These are phyloP conservation scores for Aphaenogaster ashmeadi DNA, from an alignment of 1,140 invertebrate species.

Conservation along the genomic window DNA sequence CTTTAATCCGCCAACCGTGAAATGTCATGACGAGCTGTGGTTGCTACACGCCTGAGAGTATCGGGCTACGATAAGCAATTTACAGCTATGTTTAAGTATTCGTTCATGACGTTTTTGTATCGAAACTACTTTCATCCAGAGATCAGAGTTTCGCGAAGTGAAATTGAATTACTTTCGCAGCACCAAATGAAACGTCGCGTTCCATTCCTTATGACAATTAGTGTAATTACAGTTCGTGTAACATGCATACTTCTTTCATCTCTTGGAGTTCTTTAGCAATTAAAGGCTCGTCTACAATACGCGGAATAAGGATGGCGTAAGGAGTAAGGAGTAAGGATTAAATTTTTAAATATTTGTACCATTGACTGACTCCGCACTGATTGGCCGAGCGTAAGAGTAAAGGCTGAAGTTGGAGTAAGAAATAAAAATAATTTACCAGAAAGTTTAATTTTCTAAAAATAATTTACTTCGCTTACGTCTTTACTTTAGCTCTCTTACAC, in stretches of 20 bases:
- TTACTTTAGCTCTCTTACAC: no score
- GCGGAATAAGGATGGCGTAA: no score
- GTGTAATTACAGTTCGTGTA: background rate
- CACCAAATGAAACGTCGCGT: background rate
- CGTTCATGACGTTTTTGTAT: background rate
- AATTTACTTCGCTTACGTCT: no score
- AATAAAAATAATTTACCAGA: no score
- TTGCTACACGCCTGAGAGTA: background rate
- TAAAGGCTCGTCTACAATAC: no score
- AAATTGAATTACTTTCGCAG: slow-evolving; percentile 13
- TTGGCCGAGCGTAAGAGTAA: no score
- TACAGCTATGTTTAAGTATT: background rate
- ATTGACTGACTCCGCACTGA: no score
- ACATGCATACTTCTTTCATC: background rate
- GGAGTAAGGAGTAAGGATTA: no score
- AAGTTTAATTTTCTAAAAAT: no score
- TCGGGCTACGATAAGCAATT: background rate
- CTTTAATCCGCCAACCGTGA: slow-evolving; percentile 31
- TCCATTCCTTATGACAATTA: background rate
- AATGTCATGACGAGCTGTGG: slow-evolving; percentile 7
- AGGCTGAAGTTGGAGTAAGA: no score
- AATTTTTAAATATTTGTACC: no score
- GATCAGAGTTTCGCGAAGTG: background rate
- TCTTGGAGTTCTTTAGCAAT: background rate
- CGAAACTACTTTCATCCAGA: background rate